phyloP scores from a whole-genome alignment of 2,113 vertebrate genomes.

The Rhinopomastus cyanomelas region DNA sequence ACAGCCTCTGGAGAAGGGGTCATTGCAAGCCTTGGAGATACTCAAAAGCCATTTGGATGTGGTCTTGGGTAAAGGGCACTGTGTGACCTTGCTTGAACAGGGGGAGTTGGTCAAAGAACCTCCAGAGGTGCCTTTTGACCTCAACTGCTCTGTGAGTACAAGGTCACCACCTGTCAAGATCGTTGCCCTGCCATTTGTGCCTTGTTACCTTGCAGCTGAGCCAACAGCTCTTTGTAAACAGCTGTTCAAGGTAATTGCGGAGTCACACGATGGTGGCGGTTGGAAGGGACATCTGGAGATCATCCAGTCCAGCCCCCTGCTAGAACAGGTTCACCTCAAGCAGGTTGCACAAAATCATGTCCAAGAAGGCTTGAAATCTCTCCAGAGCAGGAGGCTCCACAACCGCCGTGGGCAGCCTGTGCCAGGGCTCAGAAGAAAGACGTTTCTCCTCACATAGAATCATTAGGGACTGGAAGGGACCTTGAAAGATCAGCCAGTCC shows the following conservation, averaged over 20 bases:
- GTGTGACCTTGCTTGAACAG: background rate
- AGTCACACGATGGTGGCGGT: background rate
- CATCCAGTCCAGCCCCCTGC: background rate
- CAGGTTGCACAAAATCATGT: no score
- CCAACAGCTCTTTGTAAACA: background rate
- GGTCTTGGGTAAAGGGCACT: background rate
- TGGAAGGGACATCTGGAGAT: background rate
- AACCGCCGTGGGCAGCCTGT: no score
- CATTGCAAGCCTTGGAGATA: background rate
- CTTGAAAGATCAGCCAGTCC: no score
- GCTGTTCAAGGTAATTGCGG: background rate
- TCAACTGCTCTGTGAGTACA: background rate
- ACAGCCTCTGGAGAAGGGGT: rapidly evolving
- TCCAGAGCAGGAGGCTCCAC: no score
- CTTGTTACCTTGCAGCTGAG: background rate
- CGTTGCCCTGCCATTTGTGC: background rate
- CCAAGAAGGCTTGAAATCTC: no score
- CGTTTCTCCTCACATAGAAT: no score
- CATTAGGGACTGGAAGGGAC: no score
- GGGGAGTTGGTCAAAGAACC: background rate
- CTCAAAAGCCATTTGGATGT: background rate
- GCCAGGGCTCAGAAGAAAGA: no score
- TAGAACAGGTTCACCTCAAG: background rate
- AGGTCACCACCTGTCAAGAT: background rate
- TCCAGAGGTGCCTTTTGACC: background rate